Conservation (phyloP, 2,888 invertebrate genomes). For the Eristalis pertinax region DNA sequence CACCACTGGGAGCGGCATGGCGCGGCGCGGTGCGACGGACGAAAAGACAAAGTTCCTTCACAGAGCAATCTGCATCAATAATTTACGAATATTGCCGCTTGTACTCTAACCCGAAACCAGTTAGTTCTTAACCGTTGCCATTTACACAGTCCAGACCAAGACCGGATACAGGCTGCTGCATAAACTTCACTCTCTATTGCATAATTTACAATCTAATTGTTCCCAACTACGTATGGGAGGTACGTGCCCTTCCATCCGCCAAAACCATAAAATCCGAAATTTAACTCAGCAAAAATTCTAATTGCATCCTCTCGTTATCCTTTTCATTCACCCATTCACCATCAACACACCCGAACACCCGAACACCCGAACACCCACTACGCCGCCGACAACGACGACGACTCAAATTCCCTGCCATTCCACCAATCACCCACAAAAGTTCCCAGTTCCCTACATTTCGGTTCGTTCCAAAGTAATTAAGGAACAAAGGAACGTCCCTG, state of each 20-base stretch:
- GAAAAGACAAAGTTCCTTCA: not conserved
- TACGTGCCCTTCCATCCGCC: slow-evolving; percentile 6
- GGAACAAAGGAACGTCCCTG: slow-evolving; percentile 48
- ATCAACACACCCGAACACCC: not conserved
- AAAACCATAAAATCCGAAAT: slow-evolving; percentile 56
- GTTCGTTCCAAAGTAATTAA: slow-evolving; percentile 61
- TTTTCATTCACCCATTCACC: not conserved
- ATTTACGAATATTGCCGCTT: slow-evolving; percentile 36
- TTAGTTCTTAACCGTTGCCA: slow-evolving; percentile 25
- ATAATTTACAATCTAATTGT: slow-evolving; percentile 66
- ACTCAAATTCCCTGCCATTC: slow-evolving; percentile 25
- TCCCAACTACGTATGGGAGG: slow-evolving; percentile 25
- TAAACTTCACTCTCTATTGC: slow-evolving; percentile 54
- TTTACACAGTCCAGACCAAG: slow-evolving; percentile 3
- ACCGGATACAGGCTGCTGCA: slow-evolving; percentile 11
- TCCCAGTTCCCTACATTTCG: slow-evolving; percentile 41
- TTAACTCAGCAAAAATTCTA: slow-evolving; percentile 64
- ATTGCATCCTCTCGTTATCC: slow-evolving; percentile 60
- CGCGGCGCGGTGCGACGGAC: no score
- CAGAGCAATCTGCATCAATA: slow-evolving; percentile 13
- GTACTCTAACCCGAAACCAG: slow-evolving; percentile 5
- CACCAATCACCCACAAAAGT: slow-evolving; percentile 46
- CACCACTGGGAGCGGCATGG: no score
- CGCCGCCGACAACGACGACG: not conserved
- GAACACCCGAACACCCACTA: not conserved